These are phyloP conservation scores for Pampus argenteus DNA, from an alignment of 2,797 vertebrate species.

Conservation along the genomic window DNA sequence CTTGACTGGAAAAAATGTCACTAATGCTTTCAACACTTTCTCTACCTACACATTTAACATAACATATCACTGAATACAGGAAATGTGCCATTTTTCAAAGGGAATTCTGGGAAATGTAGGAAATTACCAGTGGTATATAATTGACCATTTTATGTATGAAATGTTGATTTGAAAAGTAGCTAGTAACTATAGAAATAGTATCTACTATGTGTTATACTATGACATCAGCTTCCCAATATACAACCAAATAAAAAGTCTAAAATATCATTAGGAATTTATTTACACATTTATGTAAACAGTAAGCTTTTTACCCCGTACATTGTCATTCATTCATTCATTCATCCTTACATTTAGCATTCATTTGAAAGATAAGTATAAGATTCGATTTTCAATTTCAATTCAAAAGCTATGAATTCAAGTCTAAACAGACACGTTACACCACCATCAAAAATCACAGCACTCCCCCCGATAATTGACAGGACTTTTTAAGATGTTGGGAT, in stretches of 20 bases:
- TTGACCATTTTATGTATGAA: no score
- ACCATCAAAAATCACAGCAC: background rate
- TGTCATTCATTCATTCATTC: conserved; percentile 30
- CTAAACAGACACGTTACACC: background rate
- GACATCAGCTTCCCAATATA: no score
- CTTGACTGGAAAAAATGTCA: conserved; percentile 45
- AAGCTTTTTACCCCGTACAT: conserved; percentile 10
- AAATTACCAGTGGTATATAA: conserved; percentile 6
- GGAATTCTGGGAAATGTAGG: conserved; percentile 10
- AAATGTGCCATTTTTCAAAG: conserved; percentile 13
- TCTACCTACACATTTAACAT: conserved; percentile 7
- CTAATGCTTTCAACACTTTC: conserved; percentile 10
- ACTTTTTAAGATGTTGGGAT: conserved; percentile 36
- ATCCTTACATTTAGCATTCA: conserved; percentile 16
- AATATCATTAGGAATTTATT: background rate
- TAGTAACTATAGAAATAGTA: no score
- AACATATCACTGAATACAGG: conserved; percentile 1
- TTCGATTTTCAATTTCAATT: conserved; percentile 12
- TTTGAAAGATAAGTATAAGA: background rate
- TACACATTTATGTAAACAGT: background rate
- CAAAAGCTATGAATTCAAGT: conserved; percentile 17
- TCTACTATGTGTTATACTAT: no score
- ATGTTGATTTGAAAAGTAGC: no score
- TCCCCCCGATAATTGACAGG: conserved; percentile 1
- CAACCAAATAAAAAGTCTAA: no score